Conservation (phyloP, 2,113 vertebrate genomes). For the Cnemophilus loriae region DNA sequence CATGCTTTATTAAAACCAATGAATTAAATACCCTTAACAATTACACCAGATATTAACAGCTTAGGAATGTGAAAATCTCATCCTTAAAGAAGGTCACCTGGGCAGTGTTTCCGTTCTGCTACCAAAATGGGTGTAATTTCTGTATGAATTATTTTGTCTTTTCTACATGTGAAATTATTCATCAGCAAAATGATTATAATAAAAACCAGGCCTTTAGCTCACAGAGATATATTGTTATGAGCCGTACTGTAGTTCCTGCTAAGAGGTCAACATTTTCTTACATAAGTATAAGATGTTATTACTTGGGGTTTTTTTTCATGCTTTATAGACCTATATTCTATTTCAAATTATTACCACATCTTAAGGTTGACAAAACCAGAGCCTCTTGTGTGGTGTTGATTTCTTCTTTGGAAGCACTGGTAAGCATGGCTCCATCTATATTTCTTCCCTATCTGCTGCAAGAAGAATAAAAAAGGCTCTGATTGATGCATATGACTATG, state of each 20-base stretch:
- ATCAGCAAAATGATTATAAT: not conserved
- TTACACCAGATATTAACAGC: not conserved
- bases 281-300: not conserved
- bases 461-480: not conserved
- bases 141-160: not conserved
- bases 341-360: not conserved
- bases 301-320: not conserved
- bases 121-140: not conserved
- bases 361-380: not conserved
- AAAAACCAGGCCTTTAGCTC: not conserved
- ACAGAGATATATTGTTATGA: not conserved
- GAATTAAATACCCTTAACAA: not conserved
- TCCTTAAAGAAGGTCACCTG: not conserved
- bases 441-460: not conserved
- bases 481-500: constrained; percentile 14
- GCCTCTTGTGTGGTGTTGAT: not conserved
- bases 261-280: not conserved
- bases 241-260: not conserved
- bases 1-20: not conserved
- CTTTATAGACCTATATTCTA: not conserved
- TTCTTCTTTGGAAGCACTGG: not conserved
- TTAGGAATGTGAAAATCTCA: not conserved
- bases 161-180: not conserved
- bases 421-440: not conserved
- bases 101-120: not conserved